A percentile compares a stretch with the other conserved stretches of the same genome.
phyloP scores from a whole-genome alignment of 2,888 invertebrate species.

The Nezara viridula region DNA sequence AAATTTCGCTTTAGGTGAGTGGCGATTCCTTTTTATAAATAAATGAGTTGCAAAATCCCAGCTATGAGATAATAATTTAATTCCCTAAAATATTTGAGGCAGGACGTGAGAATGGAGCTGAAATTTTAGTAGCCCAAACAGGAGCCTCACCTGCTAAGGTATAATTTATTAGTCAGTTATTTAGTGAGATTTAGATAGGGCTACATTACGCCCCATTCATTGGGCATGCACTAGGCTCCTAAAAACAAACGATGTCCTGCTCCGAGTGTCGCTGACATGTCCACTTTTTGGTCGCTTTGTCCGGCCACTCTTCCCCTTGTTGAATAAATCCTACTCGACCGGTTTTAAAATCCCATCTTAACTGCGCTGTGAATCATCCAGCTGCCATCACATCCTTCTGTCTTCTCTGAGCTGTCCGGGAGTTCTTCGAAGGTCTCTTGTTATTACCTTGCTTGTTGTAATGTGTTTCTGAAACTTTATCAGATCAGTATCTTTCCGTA shows the following conservation, averaged over 20 bases:
- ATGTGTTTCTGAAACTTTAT: neutral
- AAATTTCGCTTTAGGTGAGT: neutral
- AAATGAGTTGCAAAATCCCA: neutral
- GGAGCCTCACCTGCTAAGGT: neutral
- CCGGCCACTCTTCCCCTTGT: neutral
- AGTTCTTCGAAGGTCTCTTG: neutral
- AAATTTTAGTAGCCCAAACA: neutral
- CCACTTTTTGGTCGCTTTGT: slow-evolving; percentile 22
- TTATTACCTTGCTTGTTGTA: neutral
- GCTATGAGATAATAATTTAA: neutral
- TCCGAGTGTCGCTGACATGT: slow-evolving; percentile 34
- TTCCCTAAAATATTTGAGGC: neutral
- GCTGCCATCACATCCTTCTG: slow-evolving; percentile 20
- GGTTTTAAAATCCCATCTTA: slow-evolving; percentile 42
- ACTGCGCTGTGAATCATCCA: slow-evolving; percentile 30
- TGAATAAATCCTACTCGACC: slow-evolving; percentile 36
- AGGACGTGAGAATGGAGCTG: neutral
- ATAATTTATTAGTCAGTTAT: slow-evolving; percentile 27
- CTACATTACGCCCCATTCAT: neutral
- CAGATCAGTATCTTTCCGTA: neutral
- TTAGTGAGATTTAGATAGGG: neutral
- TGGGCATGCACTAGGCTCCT: neutral
- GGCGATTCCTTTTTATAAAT: neutral
- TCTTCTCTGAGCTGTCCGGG: neutral
- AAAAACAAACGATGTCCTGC: slow-evolving; percentile 26